phyloP scores from a whole-genome alignment of 30 jellyfish, hydroid and myxozoan species.

The Clytia hemisphaerica region DNA sequence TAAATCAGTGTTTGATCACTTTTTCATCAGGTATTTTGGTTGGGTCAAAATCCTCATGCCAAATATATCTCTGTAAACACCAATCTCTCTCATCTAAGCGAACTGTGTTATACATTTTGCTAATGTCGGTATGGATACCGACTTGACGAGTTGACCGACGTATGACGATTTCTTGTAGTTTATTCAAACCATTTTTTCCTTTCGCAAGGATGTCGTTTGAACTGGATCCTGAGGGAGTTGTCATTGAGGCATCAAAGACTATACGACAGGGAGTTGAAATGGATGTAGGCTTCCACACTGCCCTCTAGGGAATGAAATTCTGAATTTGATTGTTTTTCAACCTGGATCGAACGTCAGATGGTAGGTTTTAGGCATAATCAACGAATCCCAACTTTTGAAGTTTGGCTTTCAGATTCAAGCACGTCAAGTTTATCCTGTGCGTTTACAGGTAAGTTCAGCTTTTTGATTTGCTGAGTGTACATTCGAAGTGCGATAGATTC shows the following conservation, averaged over 20 bases:
- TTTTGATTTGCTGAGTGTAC: too few species aligned
- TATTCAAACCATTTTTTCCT: not conserved
- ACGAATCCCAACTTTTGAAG: not conserved
- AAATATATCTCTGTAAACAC: constrained; percentile 4
- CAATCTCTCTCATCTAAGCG: not conserved
- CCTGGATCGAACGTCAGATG: not conserved
- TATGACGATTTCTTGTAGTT: constrained; percentile 9
- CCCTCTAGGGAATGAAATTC: not conserved
- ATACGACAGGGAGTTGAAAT: not conserved
- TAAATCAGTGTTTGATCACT: constrained; percentile 6
- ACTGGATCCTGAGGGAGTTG: not conserved
- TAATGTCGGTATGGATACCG: constrained; percentile 4
- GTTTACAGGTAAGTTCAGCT: too few species aligned
- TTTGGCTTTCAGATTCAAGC: not conserved
- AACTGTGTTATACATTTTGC: too few species aligned
- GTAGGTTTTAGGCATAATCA: not conserved
- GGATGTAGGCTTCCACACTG: too few species aligned
- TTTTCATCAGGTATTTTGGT: not conserved
- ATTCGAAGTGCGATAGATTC: not conserved
- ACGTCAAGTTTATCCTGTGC: not conserved
- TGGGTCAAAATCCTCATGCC: constrained; percentile 21
- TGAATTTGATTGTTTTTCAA: not conserved
- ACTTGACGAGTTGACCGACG: constrained; percentile 1
- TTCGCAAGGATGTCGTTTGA: too few species aligned
- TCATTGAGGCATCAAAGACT: too few species aligned